These are phyloP conservation scores for Dryococelus australis DNA, from an alignment of 2,888 invertebrate species.

Conservation along the genomic window DNA sequence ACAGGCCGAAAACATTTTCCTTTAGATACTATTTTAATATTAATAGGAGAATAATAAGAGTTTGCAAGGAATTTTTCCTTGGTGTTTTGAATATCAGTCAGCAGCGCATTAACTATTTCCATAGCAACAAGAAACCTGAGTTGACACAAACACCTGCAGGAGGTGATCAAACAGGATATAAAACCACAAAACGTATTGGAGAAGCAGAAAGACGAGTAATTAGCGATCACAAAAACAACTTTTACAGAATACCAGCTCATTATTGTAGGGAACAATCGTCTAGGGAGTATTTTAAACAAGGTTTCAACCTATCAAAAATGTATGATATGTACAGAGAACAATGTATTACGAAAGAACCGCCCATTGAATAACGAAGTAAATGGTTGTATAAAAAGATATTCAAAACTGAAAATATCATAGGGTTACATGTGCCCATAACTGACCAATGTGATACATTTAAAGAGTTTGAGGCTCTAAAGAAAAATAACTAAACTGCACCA, in stretches of 20 bases:
- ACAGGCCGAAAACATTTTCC: background rate
- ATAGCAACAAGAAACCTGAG: background rate
- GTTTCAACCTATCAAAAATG: background rate
- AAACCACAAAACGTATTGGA: slow-evolving; percentile 7
- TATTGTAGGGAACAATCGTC: background rate
- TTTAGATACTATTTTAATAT: background rate
- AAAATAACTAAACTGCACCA: background rate
- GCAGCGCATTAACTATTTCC: background rate
- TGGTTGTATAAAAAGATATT: background rate
- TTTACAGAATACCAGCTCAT: background rate
- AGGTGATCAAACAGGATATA: background rate
- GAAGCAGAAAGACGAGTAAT: background rate
- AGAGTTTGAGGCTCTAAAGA: background rate
- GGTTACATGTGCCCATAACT: background rate
- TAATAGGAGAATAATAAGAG: background rate
- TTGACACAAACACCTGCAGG: background rate
- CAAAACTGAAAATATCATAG: background rate
- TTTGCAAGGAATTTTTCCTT: background rate
- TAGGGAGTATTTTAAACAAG: background rate
- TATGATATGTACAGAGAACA: background rate
- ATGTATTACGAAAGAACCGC: background rate
- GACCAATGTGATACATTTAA: background rate
- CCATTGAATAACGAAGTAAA: background rate
- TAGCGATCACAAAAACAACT: background rate
- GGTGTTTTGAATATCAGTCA: slow-evolving; percentile 11